These are phyloP conservation scores for Saccopteryx bilineata DNA, from an alignment of 2,113 vertebrate species.

Conservation along the genomic window DNA sequence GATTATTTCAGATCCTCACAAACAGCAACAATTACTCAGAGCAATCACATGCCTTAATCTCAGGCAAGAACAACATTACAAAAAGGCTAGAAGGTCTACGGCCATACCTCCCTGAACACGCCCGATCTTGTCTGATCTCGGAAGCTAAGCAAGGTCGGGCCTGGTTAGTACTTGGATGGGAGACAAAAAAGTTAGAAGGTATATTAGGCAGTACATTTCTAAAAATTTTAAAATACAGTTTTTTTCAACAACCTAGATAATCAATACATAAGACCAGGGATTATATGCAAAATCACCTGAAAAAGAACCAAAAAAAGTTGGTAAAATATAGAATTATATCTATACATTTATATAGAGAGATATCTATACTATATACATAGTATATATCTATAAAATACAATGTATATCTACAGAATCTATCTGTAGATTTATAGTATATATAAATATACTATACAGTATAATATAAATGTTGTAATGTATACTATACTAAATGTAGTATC, in stretches of 20 bases:
- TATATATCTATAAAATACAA: background rate
- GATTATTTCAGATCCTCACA: background rate
- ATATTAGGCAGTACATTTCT: background rate
- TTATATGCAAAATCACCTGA: background rate
- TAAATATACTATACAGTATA: background rate
- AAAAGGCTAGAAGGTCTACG: background rate
- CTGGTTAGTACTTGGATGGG: too few species aligned
- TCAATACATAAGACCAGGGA: background rate
- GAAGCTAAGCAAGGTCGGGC: too few species aligned
- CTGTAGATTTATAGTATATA: background rate
- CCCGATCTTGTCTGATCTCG: too few species aligned
- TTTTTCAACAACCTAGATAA: background rate
- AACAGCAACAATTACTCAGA: background rate
- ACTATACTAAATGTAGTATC: background rate
- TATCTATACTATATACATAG: background rate
- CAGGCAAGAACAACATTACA: background rate
- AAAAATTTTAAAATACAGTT: conserved; percentile 38
- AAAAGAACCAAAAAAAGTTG: background rate
- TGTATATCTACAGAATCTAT: background rate
- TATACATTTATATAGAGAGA: background rate
- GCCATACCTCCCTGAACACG: too few species aligned
- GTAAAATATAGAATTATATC: background rate
- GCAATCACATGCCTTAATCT: background rate
- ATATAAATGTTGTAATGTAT: background rate
- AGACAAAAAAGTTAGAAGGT: background rate